Percentiles rank a stretch among this genome's conserved stretches.
phyloP scores from a whole-genome alignment of 2,113 vertebrate genomes.

The Numida meleagris region DNA sequence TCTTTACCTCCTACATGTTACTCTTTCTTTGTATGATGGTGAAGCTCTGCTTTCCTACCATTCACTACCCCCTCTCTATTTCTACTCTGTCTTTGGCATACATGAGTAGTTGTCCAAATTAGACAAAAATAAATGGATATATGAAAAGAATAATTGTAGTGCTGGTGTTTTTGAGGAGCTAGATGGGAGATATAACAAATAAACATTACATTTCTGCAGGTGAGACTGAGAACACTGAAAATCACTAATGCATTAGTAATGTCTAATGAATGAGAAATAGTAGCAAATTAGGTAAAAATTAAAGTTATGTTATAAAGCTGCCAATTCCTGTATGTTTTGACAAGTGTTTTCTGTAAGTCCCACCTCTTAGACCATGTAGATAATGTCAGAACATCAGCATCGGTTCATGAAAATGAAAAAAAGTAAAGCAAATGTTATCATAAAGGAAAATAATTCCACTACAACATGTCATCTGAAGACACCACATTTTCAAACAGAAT shows the following conservation, averaged over 20 bases:
- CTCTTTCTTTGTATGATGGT: neutral
- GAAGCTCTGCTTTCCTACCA: neutral
- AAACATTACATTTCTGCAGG: neutral
- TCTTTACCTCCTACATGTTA: neutral
- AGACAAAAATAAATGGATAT: neutral
- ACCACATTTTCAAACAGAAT: neutral
- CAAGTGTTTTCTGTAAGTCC: neutral
- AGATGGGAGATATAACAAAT: fast-evolving
- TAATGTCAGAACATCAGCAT: neutral
- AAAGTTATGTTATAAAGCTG: neutral
- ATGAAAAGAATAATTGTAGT: neutral
- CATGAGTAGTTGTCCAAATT: neutral
- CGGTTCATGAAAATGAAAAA: neutral
- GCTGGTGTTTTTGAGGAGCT: neutral
- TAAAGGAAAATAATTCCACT: too few relatives aligned
- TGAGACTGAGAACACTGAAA: neutral
- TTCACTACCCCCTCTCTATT: neutral
- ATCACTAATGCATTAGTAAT: neutral
- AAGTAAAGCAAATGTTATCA: too few relatives aligned
- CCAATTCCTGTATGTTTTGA: neutral
- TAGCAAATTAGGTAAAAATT: neutral
- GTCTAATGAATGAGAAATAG: neutral
- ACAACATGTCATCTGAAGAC: neutral
- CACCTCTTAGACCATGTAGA: neutral
- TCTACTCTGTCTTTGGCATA: neutral